Evolutionary conservation across 2,797 vertebrate genomes (phyloP), one percentile per base, ranked within the genome.

Genomic region (Yasuhikotakia modesta): DNA sequence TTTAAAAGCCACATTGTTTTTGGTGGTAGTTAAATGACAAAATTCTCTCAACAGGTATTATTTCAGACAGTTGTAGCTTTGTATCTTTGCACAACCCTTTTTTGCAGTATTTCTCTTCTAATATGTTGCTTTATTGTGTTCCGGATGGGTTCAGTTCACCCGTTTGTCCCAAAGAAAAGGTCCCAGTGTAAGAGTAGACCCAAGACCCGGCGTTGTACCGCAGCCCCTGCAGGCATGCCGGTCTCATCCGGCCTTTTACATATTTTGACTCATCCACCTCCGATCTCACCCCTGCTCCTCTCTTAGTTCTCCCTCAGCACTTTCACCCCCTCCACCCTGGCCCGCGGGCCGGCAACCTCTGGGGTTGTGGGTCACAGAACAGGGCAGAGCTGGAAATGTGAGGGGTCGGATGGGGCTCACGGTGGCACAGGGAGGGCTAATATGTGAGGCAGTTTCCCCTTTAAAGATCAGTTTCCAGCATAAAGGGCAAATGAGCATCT

Each of bases 161-260:
- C 86, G 87, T 91, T 27, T 90, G 89, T 91, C 82, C 73, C 22
- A 30, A 67, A 90, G 90, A 65, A 92, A 91, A 91, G 88, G 88
- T 88, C 88, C 88, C 88, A 85, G 85, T 90, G 87, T 91, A 89
- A 85, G 86, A 82, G 80, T 58, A 88, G 86, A 92, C 89, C 89
- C 79, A 0, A 73, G 88, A 87, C 89, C 90, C 91, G 90, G 85
- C 83, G 70, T 86, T 85, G 65, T 74, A 81, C 4, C 81, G 78
- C 73, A 75, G 52, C 46, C 75, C 87, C 89, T 55, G 68, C 14
- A 86, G 88, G 86, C 90, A 82, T 80, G 61, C 60, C 30, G 27
- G 83, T 83, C 73, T 79, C 52, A 82, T 89, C 78, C 92, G 89
- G 86, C 88, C 88, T 92, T 90, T 91, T 79, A 85, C 84, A 85